Conservation (phyloP, 2,113 vertebrate species). For the Cochlearius cochlearius region DNA sequence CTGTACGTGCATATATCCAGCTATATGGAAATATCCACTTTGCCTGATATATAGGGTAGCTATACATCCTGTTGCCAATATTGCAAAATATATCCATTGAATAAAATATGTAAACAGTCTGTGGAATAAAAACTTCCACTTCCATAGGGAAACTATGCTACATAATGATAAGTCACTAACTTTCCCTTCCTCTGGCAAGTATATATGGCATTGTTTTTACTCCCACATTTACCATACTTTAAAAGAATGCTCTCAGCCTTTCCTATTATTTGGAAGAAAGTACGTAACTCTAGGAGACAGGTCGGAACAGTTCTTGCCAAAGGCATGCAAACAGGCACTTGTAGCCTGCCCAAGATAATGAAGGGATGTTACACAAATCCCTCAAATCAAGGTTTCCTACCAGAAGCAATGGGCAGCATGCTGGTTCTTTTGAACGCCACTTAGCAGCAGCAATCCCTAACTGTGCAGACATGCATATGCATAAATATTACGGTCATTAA, state of each 20-base stretch:
- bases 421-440: background rate
- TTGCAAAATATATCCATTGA: background rate
- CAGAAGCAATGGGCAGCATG: background rate
- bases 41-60: background rate
- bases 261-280: background rate
- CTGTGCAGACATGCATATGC: background rate
- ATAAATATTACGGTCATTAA: background rate
- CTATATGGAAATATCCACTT: background rate
- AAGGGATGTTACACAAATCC: background rate
- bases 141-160: background rate
- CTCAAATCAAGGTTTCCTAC: background rate
- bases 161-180: background rate
- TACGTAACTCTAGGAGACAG: background rate
- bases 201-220: background rate
- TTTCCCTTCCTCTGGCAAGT: background rate
- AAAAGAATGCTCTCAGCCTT: background rate
- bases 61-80: background rate
- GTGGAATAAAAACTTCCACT: background rate
- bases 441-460: background rate
- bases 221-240: background rate
- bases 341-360: background rate
- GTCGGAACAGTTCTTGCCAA: background rate
- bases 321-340: background rate
- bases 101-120: background rate
- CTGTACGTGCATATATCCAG: background rate